Evolutionary conservation across 2,888 invertebrate species (phyloP), one percentile per base, ranked within the genome.

Genomic region (Eupithecia pulchellata): DNA sequence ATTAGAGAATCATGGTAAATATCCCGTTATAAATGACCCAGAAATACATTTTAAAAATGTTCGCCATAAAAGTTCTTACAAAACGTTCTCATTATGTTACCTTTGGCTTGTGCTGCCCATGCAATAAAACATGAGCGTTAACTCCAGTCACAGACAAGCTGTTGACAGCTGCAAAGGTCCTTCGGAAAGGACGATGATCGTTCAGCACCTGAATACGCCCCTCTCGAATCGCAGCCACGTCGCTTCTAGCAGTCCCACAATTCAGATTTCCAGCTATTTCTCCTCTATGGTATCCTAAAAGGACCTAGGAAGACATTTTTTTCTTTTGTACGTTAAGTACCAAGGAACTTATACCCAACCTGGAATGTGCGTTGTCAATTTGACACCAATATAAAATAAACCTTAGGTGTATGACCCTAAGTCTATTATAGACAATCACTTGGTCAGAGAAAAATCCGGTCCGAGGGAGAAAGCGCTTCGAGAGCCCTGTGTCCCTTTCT

Each of bases 221-320:
- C 0, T 95, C 93, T 1, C 86, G 84, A 13, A 96, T 79, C 14
- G 93, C 93, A 34, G 87, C 86, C 0, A 95, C 81, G 34, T 92
- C 94, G 57, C 87, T 85, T 4, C 94, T 89, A 1, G 97, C 96
- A 2, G 83, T 88, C 0, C 93, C 90, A 82, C 91, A 97, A 84
- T 97, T 96, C 32, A 97, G 90, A 85, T 97, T 97, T 1, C 96
- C 95, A 0, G 97, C 97, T 68, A 97, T 93, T 9, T 90, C 78
- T 1, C 96, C 96, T 39, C 92, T 91, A 82, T 96, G 96, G 91
- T 97, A 96, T 0, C 96, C 95, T 58, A 97, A 90, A 14, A 88
- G 71, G 0, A 88, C 81, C 89, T 89, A 47, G 95, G 78, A 66
- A 62, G 29, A 34, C 47, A 32, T 61, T n/a, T 69, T 14, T 47